Base-by-base conservation (phyloP, 2,888 invertebrate genomes). In the Metallyticus violacea region DNA sequence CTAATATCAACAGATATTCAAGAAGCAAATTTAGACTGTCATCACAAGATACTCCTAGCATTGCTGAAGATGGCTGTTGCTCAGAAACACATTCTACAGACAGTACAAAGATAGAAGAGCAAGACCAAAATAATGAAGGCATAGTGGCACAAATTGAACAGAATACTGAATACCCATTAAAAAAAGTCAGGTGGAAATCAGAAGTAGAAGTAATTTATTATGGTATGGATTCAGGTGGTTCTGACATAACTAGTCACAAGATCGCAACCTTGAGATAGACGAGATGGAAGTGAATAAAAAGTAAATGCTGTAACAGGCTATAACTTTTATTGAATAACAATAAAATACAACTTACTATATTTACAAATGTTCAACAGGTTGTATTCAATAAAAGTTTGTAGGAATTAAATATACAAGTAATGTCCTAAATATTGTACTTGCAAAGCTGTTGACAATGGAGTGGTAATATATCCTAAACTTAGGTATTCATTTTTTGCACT, bases 171-270 rank as follows among this genome's bases (percentile, higher is more conserved):
- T 9, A 9, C 1, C 40, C 15, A 62, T 4, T 27, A 3, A 85
- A 85, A 28, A 26, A 25, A 7, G 92, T 92, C 7, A 91, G 92
- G 83, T 93, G 92, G 89, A 92, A 91, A 6, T 91, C 91, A 85
- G 94, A 95, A 91, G 94, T 94, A 6, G 92, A 94, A 87, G 94
- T 95, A 62, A 93, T 95, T 77, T 94, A 94, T 90, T 94, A 94
- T 89, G 93, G 93, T n/a, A 94, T 93, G 0, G 94, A 94, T 89
- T 90, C 91, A 85, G 90, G 91, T 26, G 89, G 91, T 26, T 81
- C 85, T 84, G 26, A 6, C 9, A 15, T 76, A 15, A 26, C 9
- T 22, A 1, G 22, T 7, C 15, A 15, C 40, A 15, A 0, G 15
- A 0, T 62, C 22, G 40, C 9, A 62, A 62, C 6, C 15, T 62